Conservation (phyloP, 2,888 invertebrate genomes). For the Melipona bicolor region DNA sequence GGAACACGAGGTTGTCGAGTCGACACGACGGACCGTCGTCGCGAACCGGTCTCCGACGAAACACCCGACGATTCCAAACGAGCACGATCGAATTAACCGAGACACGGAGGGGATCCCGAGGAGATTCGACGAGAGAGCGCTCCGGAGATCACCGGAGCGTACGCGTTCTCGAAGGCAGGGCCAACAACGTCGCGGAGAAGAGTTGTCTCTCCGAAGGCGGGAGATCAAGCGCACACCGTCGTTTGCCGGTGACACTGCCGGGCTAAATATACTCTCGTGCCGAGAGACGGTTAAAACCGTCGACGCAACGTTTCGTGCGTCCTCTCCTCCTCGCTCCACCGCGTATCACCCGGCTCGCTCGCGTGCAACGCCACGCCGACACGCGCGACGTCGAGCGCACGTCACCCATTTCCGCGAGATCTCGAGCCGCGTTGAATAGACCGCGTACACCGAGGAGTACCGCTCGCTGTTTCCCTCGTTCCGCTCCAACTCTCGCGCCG, state of each 20-base stretch:
- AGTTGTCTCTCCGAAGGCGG: constrained; percentile 43
- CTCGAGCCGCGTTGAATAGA: constrained; percentile 47
- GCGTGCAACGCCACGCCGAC: constrained; percentile 26
- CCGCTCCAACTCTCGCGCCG: constrained; percentile 6
- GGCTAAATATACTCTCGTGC: constrained; percentile 70
- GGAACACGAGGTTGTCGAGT: constrained; percentile 9
- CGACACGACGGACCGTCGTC: neutral
- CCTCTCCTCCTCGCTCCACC: neutral
- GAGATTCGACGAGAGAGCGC: constrained; percentile 6
- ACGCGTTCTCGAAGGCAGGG: constrained; percentile 24
- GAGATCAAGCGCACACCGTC: constrained; percentile 25
- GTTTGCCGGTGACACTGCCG: constrained; percentile 61
- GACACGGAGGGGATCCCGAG: neutral
- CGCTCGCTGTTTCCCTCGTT: constrained; percentile 33
- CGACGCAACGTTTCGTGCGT: constrained; percentile 26
- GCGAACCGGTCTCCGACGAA: neutral
- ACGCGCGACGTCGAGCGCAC: constrained; percentile 19
- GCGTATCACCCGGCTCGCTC: neutral
- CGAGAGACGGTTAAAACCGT: constrained; percentile 46
- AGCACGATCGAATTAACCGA: constrained; percentile 27
- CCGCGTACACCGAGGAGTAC: constrained; percentile 33
- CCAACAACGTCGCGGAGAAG: constrained; percentile 29
- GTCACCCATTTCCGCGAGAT: constrained; percentile 34
- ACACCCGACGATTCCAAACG: constrained; percentile 11
- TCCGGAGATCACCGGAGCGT: constrained; percentile 2